Conservation (phyloP, 2,113 vertebrate species). For the Cryptomyrus ogoouensis region DNA sequence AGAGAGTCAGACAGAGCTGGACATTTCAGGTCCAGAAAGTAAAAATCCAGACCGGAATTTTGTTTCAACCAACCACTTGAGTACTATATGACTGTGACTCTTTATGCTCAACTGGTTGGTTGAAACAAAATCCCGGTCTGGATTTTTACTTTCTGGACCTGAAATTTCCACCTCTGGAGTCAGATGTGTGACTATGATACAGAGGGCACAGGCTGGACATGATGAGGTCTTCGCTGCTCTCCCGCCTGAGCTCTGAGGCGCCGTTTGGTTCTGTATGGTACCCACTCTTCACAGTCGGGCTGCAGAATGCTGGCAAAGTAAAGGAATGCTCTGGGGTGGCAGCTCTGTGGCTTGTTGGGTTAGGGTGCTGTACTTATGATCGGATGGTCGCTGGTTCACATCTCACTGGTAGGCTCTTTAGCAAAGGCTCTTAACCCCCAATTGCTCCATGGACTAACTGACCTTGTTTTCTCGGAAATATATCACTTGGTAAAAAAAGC, state of each 20-base stretch:
- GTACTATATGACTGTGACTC: no score
- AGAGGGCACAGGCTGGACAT: not conserved
- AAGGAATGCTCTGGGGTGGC: not conserved
- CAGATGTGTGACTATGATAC: not conserved
- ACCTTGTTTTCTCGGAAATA: not conserved
- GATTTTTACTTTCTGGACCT: no score
- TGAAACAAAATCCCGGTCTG: no score
- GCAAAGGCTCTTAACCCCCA: not conserved
- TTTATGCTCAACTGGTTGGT: no score
- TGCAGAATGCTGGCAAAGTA: not conserved
- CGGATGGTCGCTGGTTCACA: not conserved
- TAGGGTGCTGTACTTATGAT: not conserved
- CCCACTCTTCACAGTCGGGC: not conserved
- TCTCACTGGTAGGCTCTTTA: not conserved
- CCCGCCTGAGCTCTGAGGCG: not conserved
- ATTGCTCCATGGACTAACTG: not conserved
- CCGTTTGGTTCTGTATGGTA: not conserved
- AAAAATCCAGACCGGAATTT: no score
- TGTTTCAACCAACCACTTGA: no score
- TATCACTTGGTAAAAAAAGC: not conserved
- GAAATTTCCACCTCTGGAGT: not conserved
- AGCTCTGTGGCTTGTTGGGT: not conserved
- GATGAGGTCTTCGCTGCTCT: not conserved
- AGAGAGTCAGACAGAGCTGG: not conserved
- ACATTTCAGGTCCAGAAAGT: no score